Evolutionary conservation across 2,113 vertebrate species (phyloP).

Genomic region (Embiotoca jacksoni): DNA sequence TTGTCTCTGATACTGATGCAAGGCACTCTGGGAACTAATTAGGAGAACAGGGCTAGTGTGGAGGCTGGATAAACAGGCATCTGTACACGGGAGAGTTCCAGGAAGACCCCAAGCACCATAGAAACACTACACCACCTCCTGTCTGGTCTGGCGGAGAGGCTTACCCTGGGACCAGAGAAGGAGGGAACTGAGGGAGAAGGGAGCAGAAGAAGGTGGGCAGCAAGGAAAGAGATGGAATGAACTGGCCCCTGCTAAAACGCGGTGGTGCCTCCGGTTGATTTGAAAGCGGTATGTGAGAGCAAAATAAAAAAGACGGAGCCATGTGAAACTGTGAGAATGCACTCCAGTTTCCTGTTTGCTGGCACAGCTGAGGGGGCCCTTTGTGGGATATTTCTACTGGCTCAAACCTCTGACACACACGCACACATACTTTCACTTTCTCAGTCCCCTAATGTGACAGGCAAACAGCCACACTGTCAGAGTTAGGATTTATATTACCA

Average conservation of each 20-base stretch:
- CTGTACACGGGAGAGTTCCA: constrained; percentile 54
- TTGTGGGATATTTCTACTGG: constrained; percentile 59
- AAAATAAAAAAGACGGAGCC: constrained; percentile 54
- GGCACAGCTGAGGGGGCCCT: constrained; percentile 69
- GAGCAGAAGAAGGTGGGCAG: constrained; percentile 33
- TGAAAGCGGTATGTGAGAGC: constrained; percentile 17
- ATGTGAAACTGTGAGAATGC: constrained; percentile 71
- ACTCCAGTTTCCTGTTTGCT: constrained; percentile 78
- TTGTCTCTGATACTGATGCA: constrained; percentile 34
- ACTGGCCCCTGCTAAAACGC: constrained; percentile 32
- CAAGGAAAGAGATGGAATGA: constrained; percentile 22
- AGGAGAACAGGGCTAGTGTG: constrained; percentile 40
- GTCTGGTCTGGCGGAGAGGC: constrained; percentile 54
- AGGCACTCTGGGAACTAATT: constrained; percentile 66
- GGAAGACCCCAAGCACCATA: constrained; percentile 54
- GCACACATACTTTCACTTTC: constrained; percentile 7
- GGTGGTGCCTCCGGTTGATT: constrained; percentile 23
- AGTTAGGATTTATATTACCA: background rate
- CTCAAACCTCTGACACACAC: constrained; percentile 40
- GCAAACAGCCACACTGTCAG: background rate
- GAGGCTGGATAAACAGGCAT: constrained; percentile 64
- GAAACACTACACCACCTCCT: constrained; percentile 63
- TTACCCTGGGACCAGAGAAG: constrained; percentile 50
- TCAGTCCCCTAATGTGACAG: constrained; percentile 39
- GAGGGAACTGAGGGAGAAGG: constrained; percentile 25